Evolutionary conservation across 2,113 vertebrate species (phyloP).

Genomic region (Scartelaos histophorus): DNA sequence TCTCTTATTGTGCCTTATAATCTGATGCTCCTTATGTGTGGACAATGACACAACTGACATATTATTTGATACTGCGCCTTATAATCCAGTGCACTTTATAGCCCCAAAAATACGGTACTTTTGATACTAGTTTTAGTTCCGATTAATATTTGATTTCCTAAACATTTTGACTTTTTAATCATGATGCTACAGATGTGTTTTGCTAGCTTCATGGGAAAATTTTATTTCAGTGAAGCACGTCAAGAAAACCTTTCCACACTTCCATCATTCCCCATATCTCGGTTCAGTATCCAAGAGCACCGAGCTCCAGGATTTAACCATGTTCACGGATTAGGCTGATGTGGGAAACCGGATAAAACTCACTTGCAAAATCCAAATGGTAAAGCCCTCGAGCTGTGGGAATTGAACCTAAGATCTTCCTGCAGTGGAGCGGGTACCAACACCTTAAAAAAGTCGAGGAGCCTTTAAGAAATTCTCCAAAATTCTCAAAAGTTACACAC

Average conservation of each 20-base stretch:
- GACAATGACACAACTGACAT: no score
- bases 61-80: no score
- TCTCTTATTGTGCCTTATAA: no score
- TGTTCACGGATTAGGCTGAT: not conserved
- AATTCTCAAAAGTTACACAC: not conserved
- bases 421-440: not conserved
- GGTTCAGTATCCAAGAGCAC: not conserved
- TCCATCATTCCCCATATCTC: not conserved
- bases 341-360: not conserved
- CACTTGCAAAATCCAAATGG: not conserved
- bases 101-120: no score
- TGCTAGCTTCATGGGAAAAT: not conserved
- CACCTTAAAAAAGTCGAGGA: not conserved
- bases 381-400: not conserved
- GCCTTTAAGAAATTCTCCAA: not conserved
- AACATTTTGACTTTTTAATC: not conserved
- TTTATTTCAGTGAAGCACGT: not conserved
- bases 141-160: not conserved
- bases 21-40: no score
- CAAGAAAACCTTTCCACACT: not conserved
- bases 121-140: no score
- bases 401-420: not conserved
- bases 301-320: not conserved
- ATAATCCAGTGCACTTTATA: no score
- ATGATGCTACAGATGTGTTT: not conserved